Evolutionary conservation across 2,797 vertebrate species (phyloP).

Genomic region (Columba guinea): DNA sequence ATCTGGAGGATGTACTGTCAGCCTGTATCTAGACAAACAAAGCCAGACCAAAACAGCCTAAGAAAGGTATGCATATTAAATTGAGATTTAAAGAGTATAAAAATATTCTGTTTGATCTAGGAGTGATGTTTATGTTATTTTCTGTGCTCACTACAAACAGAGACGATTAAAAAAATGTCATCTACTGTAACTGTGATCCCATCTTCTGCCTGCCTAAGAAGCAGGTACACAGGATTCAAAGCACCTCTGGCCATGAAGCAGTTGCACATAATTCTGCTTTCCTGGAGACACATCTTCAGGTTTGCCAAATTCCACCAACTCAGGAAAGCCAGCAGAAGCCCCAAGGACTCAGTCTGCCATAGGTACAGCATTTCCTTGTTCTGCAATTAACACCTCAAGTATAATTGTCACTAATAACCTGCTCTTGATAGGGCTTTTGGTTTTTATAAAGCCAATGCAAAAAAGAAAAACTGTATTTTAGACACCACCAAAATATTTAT

Average conservation of each 20-base stretch:
- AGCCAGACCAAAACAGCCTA: conserved; percentile 34
- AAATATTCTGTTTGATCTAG: conserved; percentile 63
- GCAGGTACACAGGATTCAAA: conserved; percentile 60
- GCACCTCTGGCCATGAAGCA: conserved; percentile 50
- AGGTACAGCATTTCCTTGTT: conserved; percentile 81
- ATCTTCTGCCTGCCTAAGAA: conserved; percentile 35
- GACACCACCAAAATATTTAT: not conserved
- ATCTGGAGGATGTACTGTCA: conserved; percentile 2
- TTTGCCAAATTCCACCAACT: conserved; percentile 30
- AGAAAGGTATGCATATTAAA: conserved; percentile 61
- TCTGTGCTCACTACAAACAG: conserved; percentile 55
- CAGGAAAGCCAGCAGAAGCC: not conserved
- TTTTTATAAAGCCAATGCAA: not conserved
- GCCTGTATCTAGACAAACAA: conserved; percentile 44
- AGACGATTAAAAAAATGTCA: conserved; percentile 36
- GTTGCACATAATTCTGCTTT: conserved; percentile 57
- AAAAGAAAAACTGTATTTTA: not conserved
- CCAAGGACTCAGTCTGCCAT: not conserved
- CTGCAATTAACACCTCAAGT: conserved; percentile 77
- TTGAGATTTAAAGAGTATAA: conserved; percentile 35
- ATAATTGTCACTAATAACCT: conserved; percentile 63
- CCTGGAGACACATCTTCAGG: conserved; percentile 56
- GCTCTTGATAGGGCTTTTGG: conserved; percentile 47
- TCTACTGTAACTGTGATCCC: conserved; percentile 54
- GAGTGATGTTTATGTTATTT: conserved; percentile 64